Base-by-base conservation (phyloP, 1,140 invertebrate species). In the Pinna nobilis region DNA sequence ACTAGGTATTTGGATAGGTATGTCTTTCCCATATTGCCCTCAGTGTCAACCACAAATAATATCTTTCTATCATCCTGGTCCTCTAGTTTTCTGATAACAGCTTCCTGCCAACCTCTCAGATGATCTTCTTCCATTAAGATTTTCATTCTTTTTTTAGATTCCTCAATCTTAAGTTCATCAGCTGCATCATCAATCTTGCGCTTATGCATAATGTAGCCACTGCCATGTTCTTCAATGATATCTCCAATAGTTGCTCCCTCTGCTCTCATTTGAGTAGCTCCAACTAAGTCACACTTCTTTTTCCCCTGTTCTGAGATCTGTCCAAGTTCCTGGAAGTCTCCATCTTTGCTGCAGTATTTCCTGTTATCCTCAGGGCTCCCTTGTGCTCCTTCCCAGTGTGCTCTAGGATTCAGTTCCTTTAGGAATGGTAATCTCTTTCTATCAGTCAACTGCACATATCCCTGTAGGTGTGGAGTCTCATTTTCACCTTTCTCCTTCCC, bases 21-120 rank as follows among this genome's bases (percentile, higher is more conserved):
- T 28, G 63, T 66, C 30, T 66, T 66, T 9, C 23, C 47, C 11
- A n/a, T 32, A n/a, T 51, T 51, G 25, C 63, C 63, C 28, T 50
- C 30, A 5, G 0, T n/a, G n/a, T 66, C 63, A 18, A 33, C 11
- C 4, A 51, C 15, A 18, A 25, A 50, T n/a, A 66, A 20, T 2
- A 66, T 51, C 25, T 50, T 35, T 33, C 63, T 1, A 3, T 66
- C 47, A 11, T 66, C 28, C 37, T 66, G 63, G 2, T 32, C 49
- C 3, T 50, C 11, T n/a, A 66, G 4, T 15, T 13, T 30, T 3
- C 20, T 2, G 11, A 66, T n/a, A 2, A n/a, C 44, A 0, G 3
- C 4, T 30, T 15, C 1, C 28, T 66, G 63, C 63, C 63, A 66
- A 5, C 3, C 1, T 61, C 20, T 61, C 3, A 61, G 18, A 4